Evolutionary conservation across 2,888 invertebrate genomes (phyloP).

Genomic region (Tetropium fuscum): DNA sequence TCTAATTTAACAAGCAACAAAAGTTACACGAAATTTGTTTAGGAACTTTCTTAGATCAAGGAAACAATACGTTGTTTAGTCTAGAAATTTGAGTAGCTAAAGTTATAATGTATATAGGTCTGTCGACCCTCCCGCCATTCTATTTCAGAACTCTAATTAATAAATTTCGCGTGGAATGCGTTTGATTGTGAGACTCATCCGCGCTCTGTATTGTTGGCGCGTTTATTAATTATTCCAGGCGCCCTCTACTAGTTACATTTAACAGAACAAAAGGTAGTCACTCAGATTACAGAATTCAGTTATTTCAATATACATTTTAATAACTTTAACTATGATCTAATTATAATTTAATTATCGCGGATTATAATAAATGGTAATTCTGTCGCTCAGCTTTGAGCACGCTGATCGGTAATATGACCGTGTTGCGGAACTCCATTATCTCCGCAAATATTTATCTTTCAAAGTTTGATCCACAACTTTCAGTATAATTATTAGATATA

Average conservation of each 20-base stretch:
- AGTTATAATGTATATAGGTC: constrained; percentile 9
- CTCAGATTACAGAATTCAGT: constrained; percentile 12
- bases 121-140: constrained; percentile 38
- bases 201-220: constrained; percentile 34
- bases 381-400: background rate
- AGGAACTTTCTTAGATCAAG: constrained; percentile 16
- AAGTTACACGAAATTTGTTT: constrained; percentile 9
- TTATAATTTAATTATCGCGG: constrained; percentile 13
- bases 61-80: constrained; percentile 14
- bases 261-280: constrained; percentile 27
- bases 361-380: constrained; percentile 8
- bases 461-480: no score
- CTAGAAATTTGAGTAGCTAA: background rate
- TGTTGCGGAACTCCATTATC: background rate
- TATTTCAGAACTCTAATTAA: constrained; percentile 51
- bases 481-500: no score
- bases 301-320: constrained; percentile 9
- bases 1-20: constrained; percentile 16
- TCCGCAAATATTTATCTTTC: background rate
- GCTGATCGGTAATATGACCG: background rate
- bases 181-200: constrained; percentile 41
- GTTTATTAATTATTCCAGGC: constrained; percentile 35
- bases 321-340: constrained; percentile 7
- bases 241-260: constrained; percentile 19
- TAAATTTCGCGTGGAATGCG: constrained; percentile 50